A percentile compares a stretch with the other conserved stretches of the same genome.
Conservation (phyloP, 2,888 invertebrate genomes). For the Himalopsyche japonica region DNA sequence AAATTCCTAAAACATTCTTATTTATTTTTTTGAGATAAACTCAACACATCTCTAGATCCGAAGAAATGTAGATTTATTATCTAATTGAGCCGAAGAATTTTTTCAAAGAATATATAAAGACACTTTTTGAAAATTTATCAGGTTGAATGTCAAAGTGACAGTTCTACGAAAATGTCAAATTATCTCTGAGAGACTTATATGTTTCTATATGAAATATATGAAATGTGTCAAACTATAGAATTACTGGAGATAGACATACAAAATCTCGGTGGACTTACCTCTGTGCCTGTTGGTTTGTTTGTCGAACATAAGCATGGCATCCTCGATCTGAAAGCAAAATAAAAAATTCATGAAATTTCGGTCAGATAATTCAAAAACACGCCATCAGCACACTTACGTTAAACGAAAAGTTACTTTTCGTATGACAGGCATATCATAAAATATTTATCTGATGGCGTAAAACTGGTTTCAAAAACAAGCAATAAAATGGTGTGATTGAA, state of each 20-base stretch:
- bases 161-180: constrained; percentile 16
- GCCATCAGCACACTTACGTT: background rate
- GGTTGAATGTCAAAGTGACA: constrained; percentile 16
- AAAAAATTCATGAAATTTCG: constrained; percentile 40
- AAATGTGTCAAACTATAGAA: background rate
- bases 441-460: background rate
- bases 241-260: background rate
- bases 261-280: constrained; percentile 67
- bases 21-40: background rate
- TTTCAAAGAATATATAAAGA: background rate
- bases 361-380: background rate
- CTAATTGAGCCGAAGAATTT: background rate
- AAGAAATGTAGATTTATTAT: background rate
- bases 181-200: background rate
- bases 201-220: background rate
- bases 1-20: background rate
- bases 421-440: background rate
- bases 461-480: background rate
- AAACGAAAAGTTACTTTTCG: background rate
- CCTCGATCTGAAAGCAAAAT: constrained; percentile 90
- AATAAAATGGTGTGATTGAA: background rate
- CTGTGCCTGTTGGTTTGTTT: constrained; percentile 99
- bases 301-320: constrained; percentile 99
- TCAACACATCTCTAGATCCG: background rate
- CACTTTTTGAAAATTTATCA: background rate